These are phyloP conservation scores for Papilio polytes DNA, from an alignment of 1,140 invertebrate genomes.

Conservation along the genomic window DNA sequence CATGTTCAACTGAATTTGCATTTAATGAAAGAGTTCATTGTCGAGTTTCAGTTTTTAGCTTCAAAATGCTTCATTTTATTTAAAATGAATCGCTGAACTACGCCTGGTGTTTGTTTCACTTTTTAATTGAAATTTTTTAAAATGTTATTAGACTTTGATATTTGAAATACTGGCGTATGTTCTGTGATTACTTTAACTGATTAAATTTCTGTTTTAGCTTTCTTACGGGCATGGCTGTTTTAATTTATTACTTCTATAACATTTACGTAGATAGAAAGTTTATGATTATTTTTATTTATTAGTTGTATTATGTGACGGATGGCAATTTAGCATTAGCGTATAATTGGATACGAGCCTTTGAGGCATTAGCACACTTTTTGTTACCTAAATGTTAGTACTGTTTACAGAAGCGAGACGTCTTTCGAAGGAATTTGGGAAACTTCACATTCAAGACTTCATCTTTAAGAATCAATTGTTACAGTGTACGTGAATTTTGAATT, in stretches of 20 bases:
- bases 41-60: neutral
- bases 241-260: neutral
- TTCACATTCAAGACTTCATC: neutral
- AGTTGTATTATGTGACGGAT: neutral
- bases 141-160: neutral
- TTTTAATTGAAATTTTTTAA: neutral
- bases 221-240: neutral
- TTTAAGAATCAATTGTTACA: neutral
- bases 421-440: neutral
- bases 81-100: conserved; percentile 3
- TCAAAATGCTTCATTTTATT: conserved; percentile 4
- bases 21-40: neutral
- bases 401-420: neutral
- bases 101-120: neutral
- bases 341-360: neutral
- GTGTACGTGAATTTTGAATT: neutral
- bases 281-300: neutral
- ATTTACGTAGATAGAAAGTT: neutral
- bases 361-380: too few relatives aligned
- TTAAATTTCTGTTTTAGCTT: conserved; percentile 2
- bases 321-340: neutral
- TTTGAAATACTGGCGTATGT: neutral
- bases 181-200: neutral
- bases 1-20: neutral
- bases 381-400: too few relatives aligned